phyloP scores from a whole-genome alignment of 2,113 vertebrate genomes.

The Brachyhypopomus occidentalis region DNA sequence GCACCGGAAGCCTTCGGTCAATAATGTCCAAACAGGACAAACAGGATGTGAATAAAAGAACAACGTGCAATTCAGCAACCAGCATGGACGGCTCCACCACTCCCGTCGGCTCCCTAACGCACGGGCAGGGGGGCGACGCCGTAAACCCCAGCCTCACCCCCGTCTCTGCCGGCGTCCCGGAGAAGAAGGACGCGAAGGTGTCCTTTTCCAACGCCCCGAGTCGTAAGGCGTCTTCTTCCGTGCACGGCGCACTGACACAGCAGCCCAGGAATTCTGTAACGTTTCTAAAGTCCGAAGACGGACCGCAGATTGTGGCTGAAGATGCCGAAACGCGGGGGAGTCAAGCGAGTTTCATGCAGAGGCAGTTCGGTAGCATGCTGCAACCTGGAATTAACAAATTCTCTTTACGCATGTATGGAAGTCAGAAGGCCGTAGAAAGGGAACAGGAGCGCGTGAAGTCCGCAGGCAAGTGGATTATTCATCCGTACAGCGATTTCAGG shows the following conservation, averaged over 20 bases:
- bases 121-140: conserved; percentile 66
- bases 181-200: conserved; percentile 83
- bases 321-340: conserved; percentile 78
- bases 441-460: conserved; percentile 97
- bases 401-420: conserved; percentile 98
- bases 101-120: conserved; percentile 64
- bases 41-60: conserved; percentile 62
- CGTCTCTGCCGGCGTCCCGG: conserved; percentile 61
- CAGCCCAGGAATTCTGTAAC: conserved; percentile 80
- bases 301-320: conserved; percentile 78
- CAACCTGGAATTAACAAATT: conserved; percentile 99
- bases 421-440: conserved; percentile 92
- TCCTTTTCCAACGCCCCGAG: conserved; percentile 83
- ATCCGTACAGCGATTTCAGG: conserved; percentile 97
- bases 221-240: conserved; percentile 80
- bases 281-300: conserved; percentile 79
- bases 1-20: conserved; percentile 75
- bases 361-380: conserved; percentile 93
- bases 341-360: conserved; percentile 93
- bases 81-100: conserved; percentile 76
- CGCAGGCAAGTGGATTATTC: conserved; percentile 97
- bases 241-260: conserved; percentile 70
- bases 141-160: conserved; percentile 53
- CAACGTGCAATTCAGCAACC: conserved; percentile 73
- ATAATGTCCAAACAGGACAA: conserved; percentile 75